Percentiles rank a stretch among this genome's conserved stretches.
Evolutionary conservation across 1,140 invertebrate species (phyloP).

Genomic region (Drosophila varians): DNA sequence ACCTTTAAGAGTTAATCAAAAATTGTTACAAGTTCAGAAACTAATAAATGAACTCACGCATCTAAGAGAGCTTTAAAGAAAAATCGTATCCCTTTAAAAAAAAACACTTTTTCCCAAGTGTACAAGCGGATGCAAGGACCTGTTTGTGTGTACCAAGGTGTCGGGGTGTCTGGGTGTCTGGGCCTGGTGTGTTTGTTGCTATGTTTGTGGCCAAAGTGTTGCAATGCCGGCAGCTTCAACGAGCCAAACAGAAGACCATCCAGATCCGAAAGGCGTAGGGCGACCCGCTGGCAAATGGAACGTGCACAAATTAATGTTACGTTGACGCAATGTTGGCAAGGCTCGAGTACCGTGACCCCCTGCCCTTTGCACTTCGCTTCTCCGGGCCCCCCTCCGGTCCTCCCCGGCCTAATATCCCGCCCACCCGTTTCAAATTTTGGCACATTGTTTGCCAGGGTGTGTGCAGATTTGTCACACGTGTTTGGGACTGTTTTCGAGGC

Average conservation of each 20-base stretch:
- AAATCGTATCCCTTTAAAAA: too few relatives aligned
- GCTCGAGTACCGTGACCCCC: slow-evolving; percentile 48
- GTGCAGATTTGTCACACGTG: slow-evolving; percentile 60
- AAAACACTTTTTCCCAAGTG: slow-evolving; percentile 1
- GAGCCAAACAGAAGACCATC: slow-evolving; percentile 23
- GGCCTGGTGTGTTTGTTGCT: slow-evolving; percentile 30
- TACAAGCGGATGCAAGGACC: neutral
- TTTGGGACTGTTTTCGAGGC: neutral
- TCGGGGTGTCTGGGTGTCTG: slow-evolving; percentile 16
- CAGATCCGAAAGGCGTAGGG: slow-evolving; percentile 31
- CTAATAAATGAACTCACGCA: too few relatives aligned
- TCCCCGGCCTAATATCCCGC: slow-evolving; percentile 1
- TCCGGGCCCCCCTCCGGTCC: neutral
- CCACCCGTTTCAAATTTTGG: slow-evolving; percentile 60
- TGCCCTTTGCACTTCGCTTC: neutral
- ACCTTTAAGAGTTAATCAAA: too few relatives aligned
- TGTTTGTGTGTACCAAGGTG: slow-evolving; percentile 15
- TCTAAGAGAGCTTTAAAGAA: too few relatives aligned
- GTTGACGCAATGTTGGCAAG: slow-evolving; percentile 65
- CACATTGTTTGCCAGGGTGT: slow-evolving; percentile 69
- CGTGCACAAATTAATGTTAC: slow-evolving; percentile 76
- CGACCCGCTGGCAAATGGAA: slow-evolving; percentile 64
- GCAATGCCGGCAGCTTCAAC: slow-evolving; percentile 50
- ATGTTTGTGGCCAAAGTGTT: slow-evolving; percentile 75
- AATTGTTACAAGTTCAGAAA: too few relatives aligned